Evolutionary conservation across 2,888 invertebrate genomes (phyloP), one percentile per base, ranked within the genome.

Genomic region (Acronicta alni): DNA sequence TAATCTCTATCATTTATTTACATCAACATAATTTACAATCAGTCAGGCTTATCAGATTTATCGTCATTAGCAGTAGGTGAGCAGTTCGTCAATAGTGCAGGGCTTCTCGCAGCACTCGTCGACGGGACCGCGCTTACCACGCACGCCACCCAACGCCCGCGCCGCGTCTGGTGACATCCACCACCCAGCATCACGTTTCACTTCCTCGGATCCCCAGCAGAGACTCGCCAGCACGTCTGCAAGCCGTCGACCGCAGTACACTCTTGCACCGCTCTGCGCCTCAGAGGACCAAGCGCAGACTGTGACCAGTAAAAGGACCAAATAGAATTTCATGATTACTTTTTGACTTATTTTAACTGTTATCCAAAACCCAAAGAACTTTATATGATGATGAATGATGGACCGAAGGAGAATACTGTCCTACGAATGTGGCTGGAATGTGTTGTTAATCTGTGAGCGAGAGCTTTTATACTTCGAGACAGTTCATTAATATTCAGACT

Each of bases 21-120:
- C n/a, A 43, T 41, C 30, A 41, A 47, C 18, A 55, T 5, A 20
- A 43, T 68, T 32, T 17, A 41, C 8, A 47, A 20, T 49, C 56
- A 56, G 20, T 39, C 38, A 18, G 14, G 18, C 16, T n/a, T 26
- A 26, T 48, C 12, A 14, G 18, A 30, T 16, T 10, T n/a, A 32
- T 18, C 6, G 16, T 16, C 18, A 1, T 41, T 71, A 75, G 52
- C 82, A 81, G 55, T 81, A 82, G 0, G 55, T 43, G 6, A 80
- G 43, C 45, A 84, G 61, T 37, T 79, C 80, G 4, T 77, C 59
- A 0, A 81, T 14, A 2, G 78, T 73, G 57, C 84, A 85, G 1
- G 82, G 56, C 8, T 82, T 80, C 1, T 65, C 66, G 44, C 84
- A 85, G 70, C 84, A 85, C 49, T 85, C 83, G 12, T 75, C 58